A percentile compares a stretch with the other conserved stretches of the same genome.
These are phyloP conservation scores for Anableps anableps DNA, from an alignment of 2,797 vertebrate genomes.

Conservation along the genomic window DNA sequence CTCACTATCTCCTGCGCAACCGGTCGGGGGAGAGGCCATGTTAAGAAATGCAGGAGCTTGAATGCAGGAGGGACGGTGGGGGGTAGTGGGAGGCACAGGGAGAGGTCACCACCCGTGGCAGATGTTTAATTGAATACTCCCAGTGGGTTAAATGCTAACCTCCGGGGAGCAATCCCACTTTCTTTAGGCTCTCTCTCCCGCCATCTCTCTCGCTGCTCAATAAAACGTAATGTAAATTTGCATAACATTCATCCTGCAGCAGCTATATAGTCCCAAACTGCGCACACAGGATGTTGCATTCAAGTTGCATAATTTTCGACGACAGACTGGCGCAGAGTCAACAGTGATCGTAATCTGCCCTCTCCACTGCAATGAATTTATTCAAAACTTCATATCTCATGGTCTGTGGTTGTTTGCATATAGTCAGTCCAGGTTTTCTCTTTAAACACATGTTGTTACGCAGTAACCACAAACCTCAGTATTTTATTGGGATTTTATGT, in stretches of 20 bases:
- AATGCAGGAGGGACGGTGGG: slow-evolving; percentile 14
- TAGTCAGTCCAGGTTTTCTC: neutral
- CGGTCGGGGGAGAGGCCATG: neutral
- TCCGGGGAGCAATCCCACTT: slow-evolving; percentile 10
- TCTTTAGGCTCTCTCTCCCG: neutral
- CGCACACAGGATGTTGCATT: slow-evolving; percentile 11
- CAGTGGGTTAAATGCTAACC: slow-evolving; percentile 23
- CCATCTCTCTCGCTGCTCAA: neutral
- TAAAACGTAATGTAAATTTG: neutral
- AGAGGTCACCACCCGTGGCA: slow-evolving; percentile 64
- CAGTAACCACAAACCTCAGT: neutral
- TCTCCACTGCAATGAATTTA: neutral
- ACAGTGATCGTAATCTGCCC: neutral
- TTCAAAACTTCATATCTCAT: neutral
- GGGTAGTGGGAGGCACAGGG: slow-evolving; percentile 27
- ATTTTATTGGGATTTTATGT: neutral
- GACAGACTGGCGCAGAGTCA: neutral
- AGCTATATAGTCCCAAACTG: neutral
- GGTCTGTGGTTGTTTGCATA: neutral
- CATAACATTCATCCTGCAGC: neutral
- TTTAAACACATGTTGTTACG: neutral
- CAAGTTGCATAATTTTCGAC: neutral
- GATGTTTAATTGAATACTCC: slow-evolving; percentile 66
- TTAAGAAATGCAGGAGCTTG: slow-evolving; percentile 18
- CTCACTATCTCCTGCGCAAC: neutral